Evolutionary conservation across 1,140 invertebrate genomes (phyloP).

Genomic region (Calliphora vicina): DNA sequence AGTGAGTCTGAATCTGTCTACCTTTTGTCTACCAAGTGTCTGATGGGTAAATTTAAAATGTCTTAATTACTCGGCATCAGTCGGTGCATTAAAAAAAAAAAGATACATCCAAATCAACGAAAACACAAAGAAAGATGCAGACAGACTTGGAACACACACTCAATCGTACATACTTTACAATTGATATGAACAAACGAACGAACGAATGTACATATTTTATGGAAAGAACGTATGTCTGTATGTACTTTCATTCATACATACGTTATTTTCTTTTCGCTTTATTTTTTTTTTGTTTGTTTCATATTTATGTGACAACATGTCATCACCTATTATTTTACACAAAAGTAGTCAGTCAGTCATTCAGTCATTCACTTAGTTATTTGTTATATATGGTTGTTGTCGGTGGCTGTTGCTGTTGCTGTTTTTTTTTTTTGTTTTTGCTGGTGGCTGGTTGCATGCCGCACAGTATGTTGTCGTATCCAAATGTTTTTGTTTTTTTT

Average conservation of each 20-base stretch:
- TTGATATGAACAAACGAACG: no score
- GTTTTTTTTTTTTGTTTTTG: no score
- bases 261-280: background rate
- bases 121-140: background rate
- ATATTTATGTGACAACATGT: background rate
- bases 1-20: background rate
- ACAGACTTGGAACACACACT: background rate
- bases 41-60: background rate
- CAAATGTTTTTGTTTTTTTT: background rate
- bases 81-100: background rate
- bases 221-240: no score
- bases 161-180: background rate
- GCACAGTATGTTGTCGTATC: background rate
- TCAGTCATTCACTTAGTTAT: background rate
- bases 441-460: background rate
- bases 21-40: conserved; percentile 2
- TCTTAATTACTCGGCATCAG: background rate
- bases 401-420: background rate
- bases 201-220: no score
- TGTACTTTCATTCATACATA: background rate
- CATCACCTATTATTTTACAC: background rate
- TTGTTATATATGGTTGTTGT: background rate
- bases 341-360: background rate
- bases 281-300: background rate
- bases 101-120: background rate